phyloP scores from a whole-genome alignment of 2,797 vertebrate genomes.

The Hemibagrus guttatus region DNA sequence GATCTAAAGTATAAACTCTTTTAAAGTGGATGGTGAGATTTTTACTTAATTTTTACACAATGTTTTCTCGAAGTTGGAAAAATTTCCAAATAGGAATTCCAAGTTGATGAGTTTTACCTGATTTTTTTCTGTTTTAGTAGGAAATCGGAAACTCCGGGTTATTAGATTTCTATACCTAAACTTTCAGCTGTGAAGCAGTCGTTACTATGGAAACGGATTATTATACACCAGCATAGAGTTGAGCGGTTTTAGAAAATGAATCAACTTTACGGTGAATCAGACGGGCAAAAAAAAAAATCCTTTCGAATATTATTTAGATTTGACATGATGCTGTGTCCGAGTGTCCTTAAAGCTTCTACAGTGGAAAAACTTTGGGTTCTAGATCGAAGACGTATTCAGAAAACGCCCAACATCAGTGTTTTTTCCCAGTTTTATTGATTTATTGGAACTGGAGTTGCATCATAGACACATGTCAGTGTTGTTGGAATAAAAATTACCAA shows the following conservation, averaged over 20 bases:
- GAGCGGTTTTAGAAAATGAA: background rate
- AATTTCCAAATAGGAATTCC: background rate
- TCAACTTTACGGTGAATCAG: background rate
- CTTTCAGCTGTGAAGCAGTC: background rate
- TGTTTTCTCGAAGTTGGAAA: background rate
- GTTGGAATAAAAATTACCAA: background rate
- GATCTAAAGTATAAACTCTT: no score
- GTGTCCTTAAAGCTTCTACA: background rate
- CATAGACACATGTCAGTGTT: slow-evolving; percentile 42
- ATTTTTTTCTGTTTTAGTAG: background rate
- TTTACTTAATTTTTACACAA: no score
- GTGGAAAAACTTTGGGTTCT: background rate
- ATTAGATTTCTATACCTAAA: no score
- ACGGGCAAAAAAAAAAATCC: no score
- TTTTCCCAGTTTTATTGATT: background rate
- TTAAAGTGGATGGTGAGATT: no score
- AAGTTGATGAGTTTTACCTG: background rate
- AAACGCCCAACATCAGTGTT: background rate
- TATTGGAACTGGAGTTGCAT: slow-evolving; percentile 13
- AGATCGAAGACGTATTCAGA: background rate
- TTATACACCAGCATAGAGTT: background rate
- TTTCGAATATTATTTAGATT: no score
- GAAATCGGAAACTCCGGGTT: background rate
- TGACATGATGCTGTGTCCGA: no score
- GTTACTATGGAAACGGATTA: background rate